Percentiles rank a stretch among this genome's conserved stretches.
Conservation (phyloP, 2,888 invertebrate genomes). For the Dicranocentrus wangi region DNA sequence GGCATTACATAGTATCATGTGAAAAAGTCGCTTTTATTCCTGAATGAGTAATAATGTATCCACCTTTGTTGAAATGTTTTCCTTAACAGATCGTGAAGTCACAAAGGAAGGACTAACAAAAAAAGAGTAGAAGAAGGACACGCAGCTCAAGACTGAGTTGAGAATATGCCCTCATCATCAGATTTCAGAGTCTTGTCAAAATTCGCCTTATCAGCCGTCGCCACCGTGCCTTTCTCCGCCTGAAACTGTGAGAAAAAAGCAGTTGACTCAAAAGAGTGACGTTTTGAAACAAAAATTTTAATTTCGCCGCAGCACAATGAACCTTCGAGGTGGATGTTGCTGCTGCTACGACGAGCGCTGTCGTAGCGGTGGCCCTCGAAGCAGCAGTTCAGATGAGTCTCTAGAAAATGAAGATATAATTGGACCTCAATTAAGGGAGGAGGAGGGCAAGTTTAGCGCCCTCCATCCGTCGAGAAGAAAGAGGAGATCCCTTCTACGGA, state of each 20-base stretch:
- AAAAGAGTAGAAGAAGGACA: slow-evolving; percentile 25
- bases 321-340: slow-evolving; percentile 45
- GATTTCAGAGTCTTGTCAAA: too few species aligned
- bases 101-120: slow-evolving; percentile 15
- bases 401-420: neutral
- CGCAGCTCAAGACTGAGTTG: too few species aligned
- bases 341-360: slow-evolving; percentile 23
- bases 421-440: neutral
- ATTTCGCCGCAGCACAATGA: slow-evolving; percentile 50
- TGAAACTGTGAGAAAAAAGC: slow-evolving; percentile 48
- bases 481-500: too few species aligned
- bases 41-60: neutral
- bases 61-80: slow-evolving; percentile 9
- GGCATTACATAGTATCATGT: neutral
- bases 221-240: slow-evolving; percentile 52
- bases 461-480: slow-evolving; percentile 41
- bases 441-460: slow-evolving; percentile 11
- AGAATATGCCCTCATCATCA: too few species aligned
- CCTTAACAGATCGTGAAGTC: slow-evolving; percentile 38
- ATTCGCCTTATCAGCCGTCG: slow-evolving; percentile 46
- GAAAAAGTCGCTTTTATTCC: neutral
- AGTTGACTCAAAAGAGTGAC: slow-evolving; percentile 35
- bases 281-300: slow-evolving; percentile 1
- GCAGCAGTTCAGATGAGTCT: neutral
- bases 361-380: slow-evolving; percentile 14